Evolutionary conservation across 2,113 vertebrate genomes (phyloP), one percentile per base, ranked within the genome.

Genomic region (Astatoreochromis straeleni): DNA sequence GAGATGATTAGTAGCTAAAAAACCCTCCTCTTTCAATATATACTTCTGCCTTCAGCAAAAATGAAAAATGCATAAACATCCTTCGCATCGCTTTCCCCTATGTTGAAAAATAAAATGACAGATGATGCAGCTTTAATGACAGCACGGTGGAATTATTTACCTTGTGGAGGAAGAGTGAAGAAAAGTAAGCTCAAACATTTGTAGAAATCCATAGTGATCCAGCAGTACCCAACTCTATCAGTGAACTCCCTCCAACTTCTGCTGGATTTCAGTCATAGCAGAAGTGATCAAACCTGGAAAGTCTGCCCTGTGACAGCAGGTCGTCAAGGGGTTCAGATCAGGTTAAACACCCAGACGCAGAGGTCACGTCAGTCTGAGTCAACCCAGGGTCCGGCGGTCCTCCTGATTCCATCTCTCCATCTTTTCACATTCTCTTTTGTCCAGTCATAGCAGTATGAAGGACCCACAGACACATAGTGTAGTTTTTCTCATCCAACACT

Each of bases 161-260:
- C 96, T 94, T 89, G 86, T 16, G 70, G 73, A 75, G 85, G 42
- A 73, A 92, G 53, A 42, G 81, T 82, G 60, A 95, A 63, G 68
- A 93, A 86, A 68, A 96, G 82, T 87, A 95, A 26, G 12, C 87
- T 87, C 12, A 95, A 81, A 81, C 65, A 93, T 80, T 26, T 94
- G 85, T 88, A 87, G 14, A 89, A 8, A 88, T 93, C 89, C 95
- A 96, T 96, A 29, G 19, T 16, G 12, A 49, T 58, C 35, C 7
- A 65, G 33, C 26, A 13, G 68, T 51, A 14, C 85, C 82, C 82
- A 82, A 29, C 60, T 82, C 21, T 80, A 4, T 40, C 29, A 75
- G 45, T 55, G 42, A 90, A 87, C 86, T 90, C 60, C 70, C 60
- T 70, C 85, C 80, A 86, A 90, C 86, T 89, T 89, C 53, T 33